A percentile compares a stretch with the other conserved stretches of the same genome.
These are phyloP conservation scores for Oscheius sp. DNA, from an alignment of 2,888 invertebrate species.

Conservation along the genomic window DNA sequence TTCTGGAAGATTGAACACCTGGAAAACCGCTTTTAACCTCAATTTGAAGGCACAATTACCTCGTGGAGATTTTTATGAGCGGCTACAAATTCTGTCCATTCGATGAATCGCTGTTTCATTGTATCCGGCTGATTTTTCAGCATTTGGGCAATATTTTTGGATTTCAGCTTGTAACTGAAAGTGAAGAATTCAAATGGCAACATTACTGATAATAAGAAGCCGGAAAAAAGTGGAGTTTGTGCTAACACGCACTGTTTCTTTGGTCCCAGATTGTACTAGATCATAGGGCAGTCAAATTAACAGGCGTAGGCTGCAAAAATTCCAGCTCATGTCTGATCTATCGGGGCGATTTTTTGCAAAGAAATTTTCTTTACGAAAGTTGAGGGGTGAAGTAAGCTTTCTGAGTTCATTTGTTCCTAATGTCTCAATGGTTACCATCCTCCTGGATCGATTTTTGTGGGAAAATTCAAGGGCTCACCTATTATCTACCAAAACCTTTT, in stretches of 20 bases:
- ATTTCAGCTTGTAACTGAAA: slow-evolving; percentile 37
- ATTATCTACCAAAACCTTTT: slow-evolving; percentile 38
- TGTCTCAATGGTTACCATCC: no score
- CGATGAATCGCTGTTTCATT: slow-evolving; percentile 43
- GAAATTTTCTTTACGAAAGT: no score
- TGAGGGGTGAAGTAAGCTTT: no score
- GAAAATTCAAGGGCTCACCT: slow-evolving; percentile 18
- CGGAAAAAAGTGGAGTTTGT: slow-evolving; percentile 13
- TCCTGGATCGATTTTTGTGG: no score
- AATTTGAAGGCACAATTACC: slow-evolving; percentile 6
- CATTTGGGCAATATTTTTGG: slow-evolving; percentile 42
- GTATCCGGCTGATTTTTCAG: slow-evolving; percentile 41
- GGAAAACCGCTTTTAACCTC: background rate
- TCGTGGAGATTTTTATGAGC: slow-evolving; percentile 46
- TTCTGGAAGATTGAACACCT: slow-evolving; percentile 45
- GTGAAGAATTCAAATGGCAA: no score
- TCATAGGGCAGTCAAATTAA: no score
- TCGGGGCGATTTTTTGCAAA: no score
- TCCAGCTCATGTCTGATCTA: no score
- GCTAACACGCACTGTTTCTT: slow-evolving; percentile 14
- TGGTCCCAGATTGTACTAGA: no score
- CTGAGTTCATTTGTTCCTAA: no score
- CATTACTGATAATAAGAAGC: no score
- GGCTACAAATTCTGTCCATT: slow-evolving; percentile 51
- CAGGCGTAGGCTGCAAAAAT: no score